Evolutionary conservation across 2,113 vertebrate species (phyloP), one percentile per base, ranked within the genome.

Genomic region (Zosterops japonicus): DNA sequence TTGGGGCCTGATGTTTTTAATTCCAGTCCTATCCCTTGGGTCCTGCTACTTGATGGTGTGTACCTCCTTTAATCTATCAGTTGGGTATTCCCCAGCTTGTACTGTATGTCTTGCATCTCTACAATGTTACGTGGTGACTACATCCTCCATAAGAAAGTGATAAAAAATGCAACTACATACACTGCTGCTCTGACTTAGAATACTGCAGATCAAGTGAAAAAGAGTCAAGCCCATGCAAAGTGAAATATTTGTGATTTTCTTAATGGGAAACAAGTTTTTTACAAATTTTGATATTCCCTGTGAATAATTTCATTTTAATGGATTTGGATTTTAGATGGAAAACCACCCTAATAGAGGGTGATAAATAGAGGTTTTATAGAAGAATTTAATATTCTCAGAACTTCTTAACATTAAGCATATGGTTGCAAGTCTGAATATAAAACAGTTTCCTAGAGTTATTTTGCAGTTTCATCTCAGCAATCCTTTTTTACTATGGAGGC

Each of bases 51-150:
- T 60, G 44, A 21, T 83, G 35, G 33, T 25, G 17, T 36, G 18
- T 20, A 60, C 74, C 50, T 77, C 46, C 28, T 89, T 61, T 63
- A 88, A 79, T 41, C 52, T 60, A 12, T 41, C 25, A 44, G 12
- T 8, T 70, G 17, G 55, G n/a, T 44, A 18, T 31, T 88, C 44
- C 29, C 20, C 39, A 64, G 1, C 3, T 75, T 50, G 61, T 63
- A 15, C 39, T 39, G 20, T 19, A 42, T 31, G 39, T n/a, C 22
- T 75, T 57, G 4, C 23, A n/a, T 47, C 75, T 55, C 49, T 60
- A 11, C 31, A 33, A 4, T 44, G 33, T 39, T 19, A 6, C 12
- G 35, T 23, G 41, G 55, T 0, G 1, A 50, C 24, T 69, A 4
- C 49, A 14, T 59, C 25, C 76, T 79, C 49, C 11, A 7, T 27